phyloP scores from a whole-genome alignment of 2,113 vertebrate genomes.

The Pterocles gutturalis region DNA sequence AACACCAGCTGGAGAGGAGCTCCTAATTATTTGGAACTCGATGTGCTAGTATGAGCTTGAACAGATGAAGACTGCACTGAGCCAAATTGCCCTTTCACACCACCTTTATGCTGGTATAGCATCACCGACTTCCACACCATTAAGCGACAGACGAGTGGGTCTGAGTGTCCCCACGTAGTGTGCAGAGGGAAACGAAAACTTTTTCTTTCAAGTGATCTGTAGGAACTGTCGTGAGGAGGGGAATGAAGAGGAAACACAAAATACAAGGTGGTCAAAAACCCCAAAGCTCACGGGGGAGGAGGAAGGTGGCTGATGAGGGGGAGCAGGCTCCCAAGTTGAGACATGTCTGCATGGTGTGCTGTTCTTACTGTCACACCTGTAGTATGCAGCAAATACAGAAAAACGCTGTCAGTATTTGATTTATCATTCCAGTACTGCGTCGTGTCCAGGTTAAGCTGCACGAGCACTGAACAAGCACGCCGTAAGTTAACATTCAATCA shows the following conservation, averaged over 20 bases:
- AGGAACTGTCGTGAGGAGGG: background rate
- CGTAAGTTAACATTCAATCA: background rate
- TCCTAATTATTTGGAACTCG: conserved; percentile 62
- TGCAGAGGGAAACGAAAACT: background rate
- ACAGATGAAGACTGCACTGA: conserved; percentile 38
- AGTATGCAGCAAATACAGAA: background rate
- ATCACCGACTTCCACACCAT: background rate
- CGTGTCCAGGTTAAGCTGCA: background rate
- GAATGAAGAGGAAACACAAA: background rate
- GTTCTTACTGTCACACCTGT: background rate
- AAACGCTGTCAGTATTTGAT: background rate
- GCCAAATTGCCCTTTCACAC: conserved; percentile 66
- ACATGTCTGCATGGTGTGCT: background rate
- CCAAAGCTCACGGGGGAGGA: background rate
- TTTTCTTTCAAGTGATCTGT: background rate
- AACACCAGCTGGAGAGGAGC: conserved; percentile 69
- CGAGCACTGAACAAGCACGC: background rate
- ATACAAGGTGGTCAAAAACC: background rate
- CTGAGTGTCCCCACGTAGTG: background rate
- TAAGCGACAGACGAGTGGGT: background rate
- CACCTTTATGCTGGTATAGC: conserved; percentile 31
- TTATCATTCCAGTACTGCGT: background rate
- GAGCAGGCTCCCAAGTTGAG: background rate
- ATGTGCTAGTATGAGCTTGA: conserved; percentile 62
- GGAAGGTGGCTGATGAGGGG: accelerated